phyloP scores from a whole-genome alignment of 30 jellyfish, hydroid and myxozoan species.

The Mastigias papua region DNA sequence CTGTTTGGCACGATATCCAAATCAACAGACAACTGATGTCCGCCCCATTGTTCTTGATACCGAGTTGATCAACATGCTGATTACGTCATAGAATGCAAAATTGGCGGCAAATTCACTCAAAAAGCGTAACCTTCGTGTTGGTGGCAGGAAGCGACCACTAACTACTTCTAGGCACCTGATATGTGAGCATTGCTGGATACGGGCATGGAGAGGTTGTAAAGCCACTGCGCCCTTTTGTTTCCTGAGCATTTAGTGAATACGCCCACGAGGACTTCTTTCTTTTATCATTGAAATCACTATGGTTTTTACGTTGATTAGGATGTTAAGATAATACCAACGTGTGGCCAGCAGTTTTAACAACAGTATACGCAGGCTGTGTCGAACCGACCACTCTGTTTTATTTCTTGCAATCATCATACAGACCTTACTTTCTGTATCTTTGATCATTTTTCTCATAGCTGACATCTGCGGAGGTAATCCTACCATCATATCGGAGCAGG shows the following conservation, averaged over 20 bases:
- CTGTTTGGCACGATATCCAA: too few relatives aligned
- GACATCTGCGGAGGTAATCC: too few relatives aligned
- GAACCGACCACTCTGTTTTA: too few relatives aligned
- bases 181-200: not conserved
- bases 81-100: too few relatives aligned
- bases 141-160: not conserved
- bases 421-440: too few relatives aligned
- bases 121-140: not conserved
- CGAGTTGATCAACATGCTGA: too few relatives aligned
- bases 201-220: not conserved
- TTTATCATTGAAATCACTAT: not conserved
- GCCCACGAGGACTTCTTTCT: not conserved
- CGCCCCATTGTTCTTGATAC: too few relatives aligned
- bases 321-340: not conserved
- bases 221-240: not conserved
- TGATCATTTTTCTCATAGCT: too few relatives aligned
- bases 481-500: too few relatives aligned
- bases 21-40: too few relatives aligned
- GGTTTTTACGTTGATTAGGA: not conserved
- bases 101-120: too few relatives aligned
- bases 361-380: not conserved
- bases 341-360: not conserved
- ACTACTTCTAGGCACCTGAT: not conserved
- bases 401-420: too few relatives aligned
- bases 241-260: not conserved